Evolutionary conservation across 2,113 vertebrate genomes (phyloP).

Genomic region (Anarhynchus alexandrinus): DNA sequence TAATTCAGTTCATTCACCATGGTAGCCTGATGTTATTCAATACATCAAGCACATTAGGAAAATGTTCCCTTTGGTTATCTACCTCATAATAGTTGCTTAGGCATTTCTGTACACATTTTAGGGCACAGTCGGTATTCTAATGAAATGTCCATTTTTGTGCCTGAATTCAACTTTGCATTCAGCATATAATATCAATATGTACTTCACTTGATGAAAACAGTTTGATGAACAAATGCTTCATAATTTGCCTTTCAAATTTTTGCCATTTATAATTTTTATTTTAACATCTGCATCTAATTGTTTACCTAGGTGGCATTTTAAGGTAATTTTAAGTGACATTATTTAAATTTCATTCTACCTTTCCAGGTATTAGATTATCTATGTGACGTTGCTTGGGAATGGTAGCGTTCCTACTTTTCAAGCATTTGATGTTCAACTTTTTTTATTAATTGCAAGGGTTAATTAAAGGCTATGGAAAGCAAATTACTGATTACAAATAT

Average conservation of each 20-base stretch:
- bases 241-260: background rate
- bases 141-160: background rate
- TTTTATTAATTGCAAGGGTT: background rate
- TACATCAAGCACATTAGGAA: background rate
- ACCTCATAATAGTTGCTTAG: background rate
- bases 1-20: background rate
- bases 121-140: background rate
- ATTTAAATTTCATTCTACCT: background rate
- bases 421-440: background rate
- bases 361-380: background rate
- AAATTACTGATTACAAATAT: background rate
- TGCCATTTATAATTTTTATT: background rate
- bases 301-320: background rate
- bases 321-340: background rate
- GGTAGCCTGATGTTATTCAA: background rate
- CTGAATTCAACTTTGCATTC: background rate
- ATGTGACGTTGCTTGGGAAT: background rate
- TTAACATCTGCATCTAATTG: background rate
- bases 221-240: background rate
- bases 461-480: background rate
- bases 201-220: background rate
- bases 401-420: background rate
- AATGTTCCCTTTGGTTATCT: background rate
- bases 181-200: background rate
- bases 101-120: background rate